Percentiles rank a stretch among this genome's conserved stretches.
Conservation (phyloP, 1,140 invertebrate genomes). For the Agrypnia vestita region DNA sequence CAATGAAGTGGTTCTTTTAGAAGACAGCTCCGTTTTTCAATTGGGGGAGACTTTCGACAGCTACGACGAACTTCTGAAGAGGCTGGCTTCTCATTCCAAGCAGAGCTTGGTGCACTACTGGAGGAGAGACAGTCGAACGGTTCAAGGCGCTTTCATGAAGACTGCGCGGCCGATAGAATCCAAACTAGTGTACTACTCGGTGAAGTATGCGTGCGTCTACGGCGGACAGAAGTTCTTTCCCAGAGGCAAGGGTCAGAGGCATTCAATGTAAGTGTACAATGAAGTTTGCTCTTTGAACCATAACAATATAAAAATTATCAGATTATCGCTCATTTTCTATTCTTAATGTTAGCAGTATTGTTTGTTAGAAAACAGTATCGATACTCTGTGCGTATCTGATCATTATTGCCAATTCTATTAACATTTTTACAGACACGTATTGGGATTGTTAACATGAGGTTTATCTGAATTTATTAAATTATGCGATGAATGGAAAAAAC, state of each 20-base stretch:
- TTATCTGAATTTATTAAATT: too few relatives aligned
- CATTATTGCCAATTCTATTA: too few relatives aligned
- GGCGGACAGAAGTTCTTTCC: constrained; percentile 70
- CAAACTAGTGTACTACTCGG: constrained; percentile 69
- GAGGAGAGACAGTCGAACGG: constrained; percentile 70
- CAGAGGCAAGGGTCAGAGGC: constrained; percentile 66
- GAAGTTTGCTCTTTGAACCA: not conserved
- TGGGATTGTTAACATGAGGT: too few relatives aligned
- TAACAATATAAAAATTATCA: too few relatives aligned
- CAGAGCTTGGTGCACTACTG: constrained; percentile 70
- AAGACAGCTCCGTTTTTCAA: constrained; percentile 59
- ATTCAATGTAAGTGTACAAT: constrained; percentile 49
- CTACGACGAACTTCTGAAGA: constrained; percentile 67
- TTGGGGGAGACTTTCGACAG: constrained; percentile 69
- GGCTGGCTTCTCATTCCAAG: constrained; percentile 66
- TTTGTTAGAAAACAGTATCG: too few relatives aligned
- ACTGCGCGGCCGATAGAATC: constrained; percentile 69
- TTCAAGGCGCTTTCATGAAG: constrained; percentile 71
- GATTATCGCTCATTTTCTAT: too few relatives aligned
- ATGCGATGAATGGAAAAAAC: too few relatives aligned
- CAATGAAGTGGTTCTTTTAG: constrained; percentile 21
- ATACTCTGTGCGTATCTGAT: too few relatives aligned
- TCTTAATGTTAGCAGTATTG: too few relatives aligned
- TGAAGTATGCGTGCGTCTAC: constrained; percentile 71
- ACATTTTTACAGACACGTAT: too few relatives aligned